Conservation (phyloP, 92 coral and sea anemone species). For the Umimayanthus kanabou region DNA sequence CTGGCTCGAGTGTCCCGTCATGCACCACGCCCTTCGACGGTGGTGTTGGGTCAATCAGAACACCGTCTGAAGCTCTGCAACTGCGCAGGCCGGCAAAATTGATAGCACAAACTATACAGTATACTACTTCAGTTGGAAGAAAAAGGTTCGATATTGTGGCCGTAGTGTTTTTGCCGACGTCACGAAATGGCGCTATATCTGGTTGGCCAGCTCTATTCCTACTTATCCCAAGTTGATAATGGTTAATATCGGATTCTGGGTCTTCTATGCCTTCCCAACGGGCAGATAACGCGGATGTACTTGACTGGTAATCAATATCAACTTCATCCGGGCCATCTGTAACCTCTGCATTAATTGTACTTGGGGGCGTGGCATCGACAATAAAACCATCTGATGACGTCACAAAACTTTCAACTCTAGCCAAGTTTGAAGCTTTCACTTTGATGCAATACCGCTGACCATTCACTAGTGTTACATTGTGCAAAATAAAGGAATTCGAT, state of each 20-base stretch:
- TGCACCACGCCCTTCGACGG: constrained; percentile 88
- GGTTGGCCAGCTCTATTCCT: constrained; percentile 74
- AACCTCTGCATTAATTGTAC: constrained; percentile 71
- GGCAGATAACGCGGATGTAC: constrained; percentile 70
- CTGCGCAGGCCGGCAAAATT: constrained; percentile 76
- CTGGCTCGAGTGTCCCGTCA: constrained; percentile 95
- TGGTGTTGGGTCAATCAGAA: constrained; percentile 79
- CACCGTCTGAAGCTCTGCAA: constrained; percentile 91
- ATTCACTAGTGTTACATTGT: constrained; percentile 71
- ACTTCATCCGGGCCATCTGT: constrained; percentile 75
- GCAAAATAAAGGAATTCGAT: constrained; percentile 66
- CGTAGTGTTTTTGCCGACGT: constrained; percentile 71
- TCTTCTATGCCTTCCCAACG: constrained; percentile 86
- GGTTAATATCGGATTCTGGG: constrained; percentile 78
- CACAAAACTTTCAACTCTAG: constrained; percentile 76
- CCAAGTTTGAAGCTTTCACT: constrained; percentile 87
- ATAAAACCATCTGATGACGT: constrained; percentile 88
- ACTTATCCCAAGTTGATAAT: constrained; percentile 83
- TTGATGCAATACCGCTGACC: constrained; percentile 95
- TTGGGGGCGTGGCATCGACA: constrained; percentile 86
- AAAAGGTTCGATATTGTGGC: constrained; percentile 67
- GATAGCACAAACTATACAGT: constrained; percentile 83
- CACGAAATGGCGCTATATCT: constrained; percentile 64
- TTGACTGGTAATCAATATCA: constrained; percentile 88
- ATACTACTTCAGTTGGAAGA: constrained; percentile 76